Evolutionary conservation across 2,888 invertebrate genomes (phyloP).

Genomic region (Dasysyrphus albostriatus): DNA sequence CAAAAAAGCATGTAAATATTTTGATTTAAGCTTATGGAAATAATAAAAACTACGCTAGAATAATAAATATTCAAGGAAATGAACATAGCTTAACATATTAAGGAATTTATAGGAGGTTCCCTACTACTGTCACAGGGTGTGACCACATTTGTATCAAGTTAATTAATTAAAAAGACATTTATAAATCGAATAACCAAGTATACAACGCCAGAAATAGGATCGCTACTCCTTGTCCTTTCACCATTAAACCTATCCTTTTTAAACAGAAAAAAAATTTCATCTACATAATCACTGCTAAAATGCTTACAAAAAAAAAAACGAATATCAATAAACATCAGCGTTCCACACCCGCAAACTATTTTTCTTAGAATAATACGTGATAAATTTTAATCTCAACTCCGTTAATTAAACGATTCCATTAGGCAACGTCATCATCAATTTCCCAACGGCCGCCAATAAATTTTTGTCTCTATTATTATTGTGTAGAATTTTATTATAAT

Average conservation of each 20-base stretch:
- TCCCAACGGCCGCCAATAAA: constrained; percentile 43
- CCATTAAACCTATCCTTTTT: background rate
- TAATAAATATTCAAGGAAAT: too few species aligned
- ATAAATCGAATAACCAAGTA: background rate
- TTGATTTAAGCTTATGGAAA: too few species aligned
- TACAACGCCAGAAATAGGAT: constrained; percentile 21
- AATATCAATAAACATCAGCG: constrained; percentile 18
- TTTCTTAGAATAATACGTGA: constrained; percentile 33
- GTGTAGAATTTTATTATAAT: background rate
- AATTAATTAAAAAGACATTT: constrained; percentile 22
- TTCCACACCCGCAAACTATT: constrained; percentile 38
- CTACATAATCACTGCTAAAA: constrained; percentile 12
- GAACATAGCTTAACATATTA: background rate
- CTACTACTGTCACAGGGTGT: background rate
- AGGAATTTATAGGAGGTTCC: background rate
- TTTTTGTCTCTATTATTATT: constrained; percentile 16
- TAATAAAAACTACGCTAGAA: too few species aligned
- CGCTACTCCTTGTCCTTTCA: background rate
- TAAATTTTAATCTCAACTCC: constrained; percentile 63
- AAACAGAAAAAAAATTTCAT: background rate
- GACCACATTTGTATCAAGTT: constrained; percentile 1
- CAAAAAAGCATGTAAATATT: too few species aligned
- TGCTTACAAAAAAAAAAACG: background rate
- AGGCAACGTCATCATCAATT: constrained; percentile 17
- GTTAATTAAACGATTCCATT: constrained; percentile 53